A percentile compares a stretch with the other conserved stretches of the same genome.
Conservation (phyloP, 1,140 invertebrate genomes). For the Ceratoteleas bidentatus region DNA sequence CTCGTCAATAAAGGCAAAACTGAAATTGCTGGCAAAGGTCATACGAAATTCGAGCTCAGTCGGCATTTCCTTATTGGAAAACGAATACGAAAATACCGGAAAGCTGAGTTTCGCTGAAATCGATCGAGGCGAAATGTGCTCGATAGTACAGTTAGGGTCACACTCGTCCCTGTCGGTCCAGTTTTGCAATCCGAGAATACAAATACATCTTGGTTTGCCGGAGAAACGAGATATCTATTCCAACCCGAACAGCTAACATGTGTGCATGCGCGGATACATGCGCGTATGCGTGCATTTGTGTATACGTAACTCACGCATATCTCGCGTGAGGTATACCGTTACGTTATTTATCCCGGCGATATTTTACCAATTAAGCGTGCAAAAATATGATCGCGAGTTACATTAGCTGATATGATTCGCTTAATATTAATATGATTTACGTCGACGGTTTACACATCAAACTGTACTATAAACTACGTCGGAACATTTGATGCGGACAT, state of each 20-base stretch:
- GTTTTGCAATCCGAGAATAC: slow-evolving; percentile 71
- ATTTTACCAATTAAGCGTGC: slow-evolving; percentile 69
- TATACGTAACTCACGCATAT: slow-evolving; percentile 68
- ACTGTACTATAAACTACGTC: too few species aligned
- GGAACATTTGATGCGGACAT: too few species aligned
- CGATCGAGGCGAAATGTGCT: slow-evolving; percentile 35
- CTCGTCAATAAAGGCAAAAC: too few species aligned
- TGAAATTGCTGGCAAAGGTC: too few species aligned
- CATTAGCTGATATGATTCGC: slow-evolving; percentile 35
- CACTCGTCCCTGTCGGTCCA: slow-evolving; percentile 69
- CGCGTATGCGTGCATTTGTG: slow-evolving; percentile 19
- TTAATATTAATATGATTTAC: slow-evolving; percentile 28
- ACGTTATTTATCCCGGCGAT: slow-evolving; percentile 70
- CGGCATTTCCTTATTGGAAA: slow-evolving; percentile 22
- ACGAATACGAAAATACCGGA: slow-evolving; percentile 42
- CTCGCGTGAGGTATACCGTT: slow-evolving; percentile 72
- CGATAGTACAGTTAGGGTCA: slow-evolving; percentile 72
- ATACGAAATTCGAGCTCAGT: slow-evolving; percentile 36
- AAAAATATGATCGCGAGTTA: slow-evolving; percentile 48
- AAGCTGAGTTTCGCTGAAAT: slow-evolving; percentile 56
- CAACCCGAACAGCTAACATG: slow-evolving; percentile 21
- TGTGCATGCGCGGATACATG: not conserved
- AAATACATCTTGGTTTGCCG: slow-evolving; percentile 68
- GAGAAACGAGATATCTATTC: slow-evolving; percentile 64
- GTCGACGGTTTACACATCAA: slow-evolving; percentile 5